A percentile compares a stretch with the other conserved stretches of the same genome.
Evolutionary conservation across 2,888 invertebrate species (phyloP).

Genomic region (Spilarctia lutea): DNA sequence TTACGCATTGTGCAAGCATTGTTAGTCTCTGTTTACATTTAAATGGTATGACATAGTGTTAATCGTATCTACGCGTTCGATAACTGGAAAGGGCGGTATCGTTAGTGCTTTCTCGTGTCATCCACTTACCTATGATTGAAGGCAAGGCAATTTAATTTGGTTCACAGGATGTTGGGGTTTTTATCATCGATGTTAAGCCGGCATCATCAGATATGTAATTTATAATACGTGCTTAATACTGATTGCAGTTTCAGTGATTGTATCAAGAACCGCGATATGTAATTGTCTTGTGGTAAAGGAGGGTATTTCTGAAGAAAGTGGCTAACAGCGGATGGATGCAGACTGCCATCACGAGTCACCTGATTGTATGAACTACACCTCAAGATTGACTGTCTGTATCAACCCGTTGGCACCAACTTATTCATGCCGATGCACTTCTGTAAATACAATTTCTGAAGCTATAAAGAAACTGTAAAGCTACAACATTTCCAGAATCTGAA

Average conservation of each 20-base stretch:
- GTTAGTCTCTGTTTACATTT: not conserved
- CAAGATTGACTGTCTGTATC: no score
- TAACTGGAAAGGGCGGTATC: not conserved
- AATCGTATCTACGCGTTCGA: not conserved
- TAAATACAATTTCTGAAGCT: no score
- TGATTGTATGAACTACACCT: no score
- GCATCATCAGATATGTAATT: not conserved
- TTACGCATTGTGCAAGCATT: not conserved
- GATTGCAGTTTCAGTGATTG: not conserved
- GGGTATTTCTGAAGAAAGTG: no score
- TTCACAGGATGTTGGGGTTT: not conserved
- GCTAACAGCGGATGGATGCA: no score
- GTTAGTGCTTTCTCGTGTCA: conserved; percentile 9
- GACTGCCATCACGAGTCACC: no score
- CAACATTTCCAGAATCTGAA: no score
- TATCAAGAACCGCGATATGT: no score
- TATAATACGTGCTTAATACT: not conserved
- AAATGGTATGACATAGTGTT: not conserved
- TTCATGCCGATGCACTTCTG: no score
- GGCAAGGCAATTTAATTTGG: not conserved
- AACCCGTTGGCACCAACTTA: no score
- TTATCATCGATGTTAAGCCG: not conserved
- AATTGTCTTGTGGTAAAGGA: no score
- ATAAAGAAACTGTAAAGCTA: no score
- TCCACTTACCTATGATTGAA: not conserved